Base-by-base conservation (phyloP, 2,888 invertebrate species). In the Melipona beecheii region DNA sequence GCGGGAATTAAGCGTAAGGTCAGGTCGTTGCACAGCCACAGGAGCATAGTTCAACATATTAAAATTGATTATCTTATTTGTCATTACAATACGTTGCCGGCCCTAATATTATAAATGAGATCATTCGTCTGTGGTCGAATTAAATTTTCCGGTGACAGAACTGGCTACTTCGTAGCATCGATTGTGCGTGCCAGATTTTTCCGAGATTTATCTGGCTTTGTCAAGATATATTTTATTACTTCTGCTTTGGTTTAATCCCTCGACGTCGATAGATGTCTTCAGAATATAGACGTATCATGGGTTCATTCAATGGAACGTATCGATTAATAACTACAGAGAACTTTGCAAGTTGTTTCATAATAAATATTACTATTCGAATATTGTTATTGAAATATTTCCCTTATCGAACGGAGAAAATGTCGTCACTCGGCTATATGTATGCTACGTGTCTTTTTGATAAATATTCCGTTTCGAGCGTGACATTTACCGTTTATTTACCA, bases 41-140 rank as follows among this genome's bases (percentile, higher is more conserved):
- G 76, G 80, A 85, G 70, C 82, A 85, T 78, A 87, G 84, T 89
- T 90, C 87, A 89, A 90, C 86, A 84, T 88, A 92, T 92, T 92
- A 91, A 86, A 90, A 90, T 91, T 91, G 89, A 93, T 92, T 92
- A 89, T 78, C 66, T 69, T 80, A 84, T 82, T 83, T 73, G 70
- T 75, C 77, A 79, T 83, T 75, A 84, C 78, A 76, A 75, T 81
- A 86, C 74, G 27, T 65, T 36, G 31, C 66, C 62, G 54, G 13
- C 31, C 24, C 21, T 76, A 76, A 65, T 65, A 77, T 75, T 58
- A 66, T 24, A 82, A 78, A 74, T 50, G 77, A 58, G 52, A 62
- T 49, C 52, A 43, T 76, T 66, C 56, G 21, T 19, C 58, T 65
- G 56, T 49, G n/a, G 65, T 21, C 24, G 15, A 52, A 84, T 84